Evolutionary conservation across 2,888 invertebrate genomes (phyloP), one percentile per base, ranked within the genome.

Genomic region (Caradrina kadenii): DNA sequence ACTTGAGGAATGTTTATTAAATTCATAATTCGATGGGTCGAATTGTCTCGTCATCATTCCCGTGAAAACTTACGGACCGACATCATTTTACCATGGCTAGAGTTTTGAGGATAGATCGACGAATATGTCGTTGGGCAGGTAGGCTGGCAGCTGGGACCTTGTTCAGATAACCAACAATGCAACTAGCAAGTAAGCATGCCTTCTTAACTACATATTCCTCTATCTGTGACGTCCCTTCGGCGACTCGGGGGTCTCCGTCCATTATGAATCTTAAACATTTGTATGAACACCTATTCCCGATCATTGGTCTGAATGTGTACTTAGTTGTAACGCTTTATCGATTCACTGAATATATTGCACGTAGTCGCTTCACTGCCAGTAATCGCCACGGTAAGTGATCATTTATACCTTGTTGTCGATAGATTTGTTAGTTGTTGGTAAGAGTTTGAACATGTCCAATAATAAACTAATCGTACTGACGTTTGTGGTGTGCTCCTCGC

Each of bases 291-390:
- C 3, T 74, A 74, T 26, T 39, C 42, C 8, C 21, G 53, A 49
- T 54, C 11, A 54, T 69, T 53, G 48, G 59, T 71, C 31, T 19
- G 10, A 35, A 54, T 63, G 53, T 59, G n/a, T 35, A 52, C 63
- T 31, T 82, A 76, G 73, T 31, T 49, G 39, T 54, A 73, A 66
- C 62, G 75, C 75, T 85, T 78, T 49, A n/a, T 63, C 42, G 73
- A 79, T 79, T 70, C 89, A 90, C 89, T 90, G 89, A 88, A 86
- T 79, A 89, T 90, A 67, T 59, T 83, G 87, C 89, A 89, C 89
- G 80, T 85, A 87, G 85, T 68, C 70, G 88, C 88, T 85, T 83
- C 75, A 63, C 73, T 70, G 71, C 63, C 74, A 65, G 84, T 83
- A 74, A 62, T 73, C 70, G 71, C 63, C 74, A 65, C 77, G 83